phyloP scores from a whole-genome alignment of 92 coral and sea anemone species.

The Virgularia gustaviana region DNA sequence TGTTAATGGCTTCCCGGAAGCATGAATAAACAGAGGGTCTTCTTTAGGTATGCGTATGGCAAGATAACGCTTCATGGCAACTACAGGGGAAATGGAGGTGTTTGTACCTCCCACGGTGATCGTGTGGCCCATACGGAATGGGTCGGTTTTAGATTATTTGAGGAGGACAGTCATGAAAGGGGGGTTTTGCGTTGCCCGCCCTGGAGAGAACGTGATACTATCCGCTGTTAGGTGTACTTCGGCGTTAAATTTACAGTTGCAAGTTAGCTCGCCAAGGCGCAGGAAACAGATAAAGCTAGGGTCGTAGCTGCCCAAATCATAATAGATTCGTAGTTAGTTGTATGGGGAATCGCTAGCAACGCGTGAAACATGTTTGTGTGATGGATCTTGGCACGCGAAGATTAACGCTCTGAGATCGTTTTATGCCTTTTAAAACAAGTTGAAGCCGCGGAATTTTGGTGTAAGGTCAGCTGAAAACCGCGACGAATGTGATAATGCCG shows the following conservation, averaged over 20 bases:
- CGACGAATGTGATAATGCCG: slow-evolving; percentile 37
- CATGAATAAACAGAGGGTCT: slow-evolving; percentile 16
- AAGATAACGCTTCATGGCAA: slow-evolving; percentile 25
- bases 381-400: no score
- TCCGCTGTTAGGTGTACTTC: slow-evolving; percentile 21
- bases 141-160: slow-evolving; percentile 41
- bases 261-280: slow-evolving; percentile 46
- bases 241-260: not conserved
- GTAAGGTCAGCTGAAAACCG: slow-evolving; percentile 38
- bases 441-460: slow-evolving; percentile 30
- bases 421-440: slow-evolving; percentile 39
- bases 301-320: slow-evolving; percentile 46
- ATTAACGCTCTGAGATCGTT: slow-evolving; percentile 39
- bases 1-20: slow-evolving; percentile 13
- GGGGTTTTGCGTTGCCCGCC: not conserved
- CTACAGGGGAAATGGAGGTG: slow-evolving; percentile 21
- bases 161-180: slow-evolving; percentile 12
- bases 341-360: slow-evolving; percentile 8
- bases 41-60: not conserved
- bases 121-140: slow-evolving; percentile 41
- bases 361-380: slow-evolving; percentile 5
- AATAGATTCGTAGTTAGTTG: no score
- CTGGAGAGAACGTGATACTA: slow-evolving; percentile 28
- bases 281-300: slow-evolving; percentile 45
- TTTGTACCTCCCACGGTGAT: slow-evolving; percentile 24